Evolutionary conservation across 2,888 invertebrate genomes (phyloP), one percentile per base, ranked within the genome.

Genomic region (Acleris laterana): DNA sequence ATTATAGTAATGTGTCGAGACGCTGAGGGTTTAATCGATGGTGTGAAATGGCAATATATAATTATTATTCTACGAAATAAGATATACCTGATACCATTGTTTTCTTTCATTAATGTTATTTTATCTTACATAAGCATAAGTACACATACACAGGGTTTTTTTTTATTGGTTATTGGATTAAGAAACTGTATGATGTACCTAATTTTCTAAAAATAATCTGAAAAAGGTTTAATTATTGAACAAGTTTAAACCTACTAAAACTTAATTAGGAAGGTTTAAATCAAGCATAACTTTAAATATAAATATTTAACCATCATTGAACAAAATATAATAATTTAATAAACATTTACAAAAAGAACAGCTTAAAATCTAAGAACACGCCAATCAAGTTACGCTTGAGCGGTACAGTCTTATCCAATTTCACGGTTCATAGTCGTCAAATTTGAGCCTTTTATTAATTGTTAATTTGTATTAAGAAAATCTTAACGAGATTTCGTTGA

Each of bases 401-500:
- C 69, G 74, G 70, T 75, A 74, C 77, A 76, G 78, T 74, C 75
- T 80, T 80, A 85, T 81, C 80, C 79, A 82, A 85, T 88, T 87
- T 81, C 77, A 84, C 80, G 85, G 78, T 66, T 76, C 71, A 69
- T 72, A 73, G 68, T 65, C 68, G 62, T 64, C 69, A 59, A 70
- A 72, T 72, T 70, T 72, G 74, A 60, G 75, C 73, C 74, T 80
- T 79, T 81, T 79, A 82, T 82, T 85, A 82, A 87, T 82, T 84
- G 77, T 77, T 82, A 83, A 85, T 86, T 85, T 82, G 77, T 82
- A 83, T 83, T 82, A 81, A 72, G 75, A 77, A 73, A 72, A 74
- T 74, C 70, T 71, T 70, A 73, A 71, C 67, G 66, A 71, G 69
- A 74, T 71, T 70, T 63, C 68, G 66, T 72, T 71, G 71, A 76